Base-by-base conservation (phyloP, 2,888 invertebrate genomes). In the Noctua pronuba region DNA sequence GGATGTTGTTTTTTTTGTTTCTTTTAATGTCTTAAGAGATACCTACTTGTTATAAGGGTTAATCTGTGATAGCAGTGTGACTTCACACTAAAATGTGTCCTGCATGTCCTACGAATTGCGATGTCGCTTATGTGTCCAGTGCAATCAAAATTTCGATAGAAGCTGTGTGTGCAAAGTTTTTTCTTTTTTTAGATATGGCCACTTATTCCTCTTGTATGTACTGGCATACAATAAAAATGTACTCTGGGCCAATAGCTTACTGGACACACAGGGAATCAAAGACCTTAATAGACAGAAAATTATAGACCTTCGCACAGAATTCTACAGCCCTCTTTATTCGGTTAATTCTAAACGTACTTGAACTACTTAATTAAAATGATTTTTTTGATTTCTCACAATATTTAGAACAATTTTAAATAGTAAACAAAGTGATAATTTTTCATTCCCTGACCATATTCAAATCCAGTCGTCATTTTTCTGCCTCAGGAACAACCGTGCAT, bases 1-100 rank as follows among this genome's bases (percentile, higher is more conserved):
- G 13, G 60, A 5, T 21, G 11, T 44, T 65, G n/a, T 64, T 41
- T 13, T 73, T 55, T 60, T 79, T 65, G 38, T 41, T 41, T 38
- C 3, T 46, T 69, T n/a, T 8, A 16, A 46, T 18, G 4, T 31
- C 10, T 5, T 8, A 41, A 58, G 6, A 74, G 18, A 24, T 28
- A 18, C 28, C 31, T 35, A 35, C 18, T 62, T 31, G 28, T 28
- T 11, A 24, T 58, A 11, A 41, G 3, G 16, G n/a, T n/a, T n/a
- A 1, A 38, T 70, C 18, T 49, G 28, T 38, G 11, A 46, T 49
- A 64, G 16, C n/a, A 65, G 41, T 3, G 4, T 41, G n/a, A 8
- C 64, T 6, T 64, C 1, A 64, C n/a, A 60, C 2, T 35, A 35
- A 2, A 64, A n/a, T n/a, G 16, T 65, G 16, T 16, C 13, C 24